phyloP scores from a whole-genome alignment of 2,797 vertebrate genomes.

The Halcyon badia region DNA sequence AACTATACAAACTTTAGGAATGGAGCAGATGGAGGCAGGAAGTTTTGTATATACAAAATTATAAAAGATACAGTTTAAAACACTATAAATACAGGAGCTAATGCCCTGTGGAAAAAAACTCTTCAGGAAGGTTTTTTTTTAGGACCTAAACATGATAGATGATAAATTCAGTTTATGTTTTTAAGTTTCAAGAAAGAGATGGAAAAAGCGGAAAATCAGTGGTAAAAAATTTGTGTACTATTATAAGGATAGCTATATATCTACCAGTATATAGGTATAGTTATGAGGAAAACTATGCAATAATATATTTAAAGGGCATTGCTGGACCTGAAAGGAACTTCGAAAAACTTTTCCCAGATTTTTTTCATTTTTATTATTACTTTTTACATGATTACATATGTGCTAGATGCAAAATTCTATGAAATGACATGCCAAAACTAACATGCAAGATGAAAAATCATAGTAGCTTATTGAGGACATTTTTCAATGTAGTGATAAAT shows the following conservation, averaged over 20 bases:
- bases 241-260: background rate
- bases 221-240: background rate
- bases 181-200: background rate
- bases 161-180: background rate
- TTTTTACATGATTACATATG: background rate
- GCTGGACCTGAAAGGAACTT: background rate
- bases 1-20: background rate
- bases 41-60: background rate
- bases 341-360: background rate
- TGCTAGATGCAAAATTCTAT: background rate
- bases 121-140: background rate
- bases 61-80: background rate
- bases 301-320: background rate
- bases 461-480: background rate
- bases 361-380: background rate
- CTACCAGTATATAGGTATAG: background rate
- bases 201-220: background rate
- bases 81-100: background rate
- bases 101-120: background rate
- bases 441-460: conserved; percentile 16
- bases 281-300: background rate
- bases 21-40: background rate
- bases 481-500: background rate
- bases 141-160: background rate
- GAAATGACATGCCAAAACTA: conserved; percentile 30